Conservation (phyloP, 2,113 vertebrate genomes). For the Tenebrosternarchus preto region DNA sequence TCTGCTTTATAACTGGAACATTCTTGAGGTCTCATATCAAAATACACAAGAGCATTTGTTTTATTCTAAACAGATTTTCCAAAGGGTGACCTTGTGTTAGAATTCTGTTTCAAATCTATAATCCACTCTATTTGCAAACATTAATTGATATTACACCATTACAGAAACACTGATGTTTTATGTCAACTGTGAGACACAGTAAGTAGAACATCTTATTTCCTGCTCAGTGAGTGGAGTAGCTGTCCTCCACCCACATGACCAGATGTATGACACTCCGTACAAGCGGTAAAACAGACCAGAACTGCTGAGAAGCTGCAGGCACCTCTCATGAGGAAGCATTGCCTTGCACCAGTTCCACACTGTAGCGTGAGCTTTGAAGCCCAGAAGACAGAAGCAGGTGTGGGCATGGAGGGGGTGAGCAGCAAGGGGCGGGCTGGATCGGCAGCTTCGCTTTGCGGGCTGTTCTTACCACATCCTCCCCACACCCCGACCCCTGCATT, state of each 20-base stretch:
- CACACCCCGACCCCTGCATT: neutral
- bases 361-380: slow-evolving; percentile 26
- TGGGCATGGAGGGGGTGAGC: slow-evolving; percentile 9
- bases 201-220: neutral
- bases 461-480: slow-evolving; percentile 48
- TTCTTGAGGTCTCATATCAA: too few relatives aligned
- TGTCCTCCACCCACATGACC: too few relatives aligned
- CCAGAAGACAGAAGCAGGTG: slow-evolving; percentile 40
- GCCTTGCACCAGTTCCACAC: slow-evolving; percentile 51
- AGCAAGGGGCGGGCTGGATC: slow-evolving; percentile 18
- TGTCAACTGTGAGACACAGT: neutral
- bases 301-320: slow-evolving; percentile 20
- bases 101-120: too few relatives aligned
- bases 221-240: neutral
- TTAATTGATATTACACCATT: too few relatives aligned
- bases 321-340: slow-evolving; percentile 13
- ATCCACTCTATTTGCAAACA: too few relatives aligned
- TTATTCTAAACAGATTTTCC: too few relatives aligned
- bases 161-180: too few relatives aligned
- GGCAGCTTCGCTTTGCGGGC: slow-evolving; percentile 26
- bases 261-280: slow-evolving; percentile 41
- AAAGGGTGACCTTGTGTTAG: too few relatives aligned
- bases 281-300: slow-evolving; percentile 9
- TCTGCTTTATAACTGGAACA: too few relatives aligned
- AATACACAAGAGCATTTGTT: too few relatives aligned